phyloP scores from a whole-genome alignment of 2,888 invertebrate species.

The Atherix ibis region DNA sequence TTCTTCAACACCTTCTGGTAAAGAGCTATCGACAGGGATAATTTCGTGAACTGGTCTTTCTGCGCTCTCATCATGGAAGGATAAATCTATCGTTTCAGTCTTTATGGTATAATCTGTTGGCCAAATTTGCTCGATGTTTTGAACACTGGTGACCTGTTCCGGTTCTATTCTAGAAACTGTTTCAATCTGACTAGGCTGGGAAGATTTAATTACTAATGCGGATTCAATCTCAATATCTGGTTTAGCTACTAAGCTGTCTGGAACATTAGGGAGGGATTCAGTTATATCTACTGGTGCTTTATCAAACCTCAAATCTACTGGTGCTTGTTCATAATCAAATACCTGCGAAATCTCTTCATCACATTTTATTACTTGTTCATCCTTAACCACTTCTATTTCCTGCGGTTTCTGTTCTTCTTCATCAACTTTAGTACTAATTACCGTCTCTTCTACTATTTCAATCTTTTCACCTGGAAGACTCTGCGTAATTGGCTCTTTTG shows the following conservation, averaged over 20 bases:
- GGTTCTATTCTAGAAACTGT: no score
- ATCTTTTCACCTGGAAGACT: background rate
- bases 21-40: no score
- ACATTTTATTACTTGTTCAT: constrained; percentile 6
- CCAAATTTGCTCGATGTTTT: constrained; percentile 28
- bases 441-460: no score
- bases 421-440: background rate
- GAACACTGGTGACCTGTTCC: no score
- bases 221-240: no score
- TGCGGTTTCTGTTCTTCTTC: constrained; percentile 3
- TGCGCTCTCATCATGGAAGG: no score
- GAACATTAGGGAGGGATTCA: no score
- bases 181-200: no score
- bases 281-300: constrained; percentile 27
- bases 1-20: constrained; percentile 12
- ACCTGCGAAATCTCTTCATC: constrained; percentile 23
- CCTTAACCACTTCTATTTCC: constrained; percentile 7
- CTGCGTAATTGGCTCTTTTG: background rate
- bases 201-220: no score
- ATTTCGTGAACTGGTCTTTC: no score
- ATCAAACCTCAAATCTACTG: constrained; percentile 28
- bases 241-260: no score
- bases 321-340: constrained; percentile 32
- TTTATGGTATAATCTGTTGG: constrained; percentile 25
- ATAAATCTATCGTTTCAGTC: constrained; percentile 19